Base-by-base conservation (phyloP, 2,113 vertebrate genomes). In the Leucopsar rothschildi region DNA sequence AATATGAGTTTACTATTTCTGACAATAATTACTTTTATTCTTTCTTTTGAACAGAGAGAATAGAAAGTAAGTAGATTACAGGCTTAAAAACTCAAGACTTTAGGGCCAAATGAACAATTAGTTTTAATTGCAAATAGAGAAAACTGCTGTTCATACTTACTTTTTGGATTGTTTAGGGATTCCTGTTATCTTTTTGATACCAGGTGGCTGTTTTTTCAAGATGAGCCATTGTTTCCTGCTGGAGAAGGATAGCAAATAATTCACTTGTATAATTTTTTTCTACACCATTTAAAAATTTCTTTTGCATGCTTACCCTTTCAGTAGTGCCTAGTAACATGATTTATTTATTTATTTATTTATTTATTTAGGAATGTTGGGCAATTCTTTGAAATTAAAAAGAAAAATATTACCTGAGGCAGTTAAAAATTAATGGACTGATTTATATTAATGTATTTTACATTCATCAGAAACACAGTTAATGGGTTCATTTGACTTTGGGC, bases 1-100 rank as follows among this genome's bases (percentile, higher is more conserved):
- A 97, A 97, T 97, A 91, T 29, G 61, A 90, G 81, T 97, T 97
- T 96, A 79, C 39, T 84, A 37, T 91, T 95, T 97, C 85, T 95
- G 88, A 96, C 84, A 96, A 94, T 57, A 93, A 88, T 90, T 92
- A 85, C 69, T 88, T 94, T 95, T 89, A 44, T 77, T 91, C 61
- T 68, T 82, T 80, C 15, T 87, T 95, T 86, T 77, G 55, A 68
- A 53, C 15, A 55, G 27, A 60, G 6, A 42, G 40, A 93, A 80
- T 57, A 60, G 10, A 71, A 94, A 93, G 35, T 55, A 85, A 93
- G 61, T 53, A 33, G 47, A 77, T 90, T 85, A 77, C 11, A 87
- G 29, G 7, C 21, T 77, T 95, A 53, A 83, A 93, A 88, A 87
- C 40, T 53, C 37, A 76, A 90, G 70, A 87, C 13, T 88, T 78